Percentiles rank a stretch among this genome's conserved stretches.
These are phyloP conservation scores for Chelonia mydas DNA, from an alignment of 2,797 vertebrate species.

Conservation along the genomic window DNA sequence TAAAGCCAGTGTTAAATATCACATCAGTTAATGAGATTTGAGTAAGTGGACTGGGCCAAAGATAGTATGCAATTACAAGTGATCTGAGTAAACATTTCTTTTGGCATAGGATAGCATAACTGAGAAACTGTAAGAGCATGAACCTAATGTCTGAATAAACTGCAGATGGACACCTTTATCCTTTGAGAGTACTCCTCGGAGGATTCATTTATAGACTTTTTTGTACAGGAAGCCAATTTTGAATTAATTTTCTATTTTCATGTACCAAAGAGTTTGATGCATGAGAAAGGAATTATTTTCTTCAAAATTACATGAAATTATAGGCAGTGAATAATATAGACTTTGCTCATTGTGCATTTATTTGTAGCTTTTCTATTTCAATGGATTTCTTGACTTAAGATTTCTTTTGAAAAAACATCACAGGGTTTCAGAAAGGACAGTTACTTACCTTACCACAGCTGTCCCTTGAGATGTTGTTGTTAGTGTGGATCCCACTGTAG, in stretches of 20 bases:
- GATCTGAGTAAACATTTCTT: not conserved
- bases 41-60: too few relatives aligned
- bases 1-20: conserved; percentile 13
- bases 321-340: not conserved
- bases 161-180: not conserved
- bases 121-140: not conserved
- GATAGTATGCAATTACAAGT: not conserved
- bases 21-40: not conserved
- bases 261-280: not conserved
- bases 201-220: not conserved
- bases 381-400: not conserved
- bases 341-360: not conserved
- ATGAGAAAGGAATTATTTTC: not conserved
- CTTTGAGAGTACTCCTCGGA: not conserved
- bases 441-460: too few relatives aligned
- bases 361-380: not conserved
- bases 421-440: not conserved
- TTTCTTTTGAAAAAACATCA: not conserved
- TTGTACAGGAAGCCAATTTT: not conserved
- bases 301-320: not conserved
- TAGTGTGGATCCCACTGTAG: not conserved
- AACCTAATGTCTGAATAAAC: not conserved
- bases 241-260: not conserved
- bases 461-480: not conserved
- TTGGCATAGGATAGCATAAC: not conserved